A percentile compares a stretch with the other conserved stretches of the same genome.
phyloP scores from a whole-genome alignment of 2,797 vertebrate species.

The Chromis chromis region DNA sequence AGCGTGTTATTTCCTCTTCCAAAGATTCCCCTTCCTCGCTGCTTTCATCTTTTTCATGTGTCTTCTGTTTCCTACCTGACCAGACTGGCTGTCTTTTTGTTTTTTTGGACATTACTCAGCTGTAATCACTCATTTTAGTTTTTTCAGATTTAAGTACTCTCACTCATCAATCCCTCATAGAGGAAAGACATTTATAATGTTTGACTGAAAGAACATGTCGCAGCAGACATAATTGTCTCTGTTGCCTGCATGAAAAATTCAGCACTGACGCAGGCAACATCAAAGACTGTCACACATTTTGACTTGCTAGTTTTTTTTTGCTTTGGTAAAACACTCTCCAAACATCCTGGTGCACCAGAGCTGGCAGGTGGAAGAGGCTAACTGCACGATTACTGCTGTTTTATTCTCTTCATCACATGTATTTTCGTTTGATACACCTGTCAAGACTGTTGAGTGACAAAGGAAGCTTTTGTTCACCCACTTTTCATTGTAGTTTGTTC shows the following conservation, averaged over 20 bases:
- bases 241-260: constrained; percentile 13
- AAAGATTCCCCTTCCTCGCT: constrained; percentile 18
- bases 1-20: constrained; percentile 33
- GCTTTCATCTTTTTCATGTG: constrained; percentile 44
- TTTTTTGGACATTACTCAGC: constrained; percentile 15
- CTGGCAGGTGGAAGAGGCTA: constrained; percentile 5
- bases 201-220: constrained; percentile 9
- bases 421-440: not conserved
- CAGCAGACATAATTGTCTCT: not conserved
- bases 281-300: constrained; percentile 23
- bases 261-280: constrained; percentile 3
- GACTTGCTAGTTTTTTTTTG: not conserved
- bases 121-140: constrained; percentile 27
- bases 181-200: constrained; percentile 6
- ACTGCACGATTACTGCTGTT: constrained; percentile 10
- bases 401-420: not conserved
- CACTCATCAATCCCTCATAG: constrained; percentile 8
- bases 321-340: not conserved
- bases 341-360: constrained; percentile 1
- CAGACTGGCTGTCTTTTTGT: not conserved
- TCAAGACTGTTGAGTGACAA: not conserved
- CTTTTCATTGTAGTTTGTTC: not conserved
- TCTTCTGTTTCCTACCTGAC: constrained; percentile 7
- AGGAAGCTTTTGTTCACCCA: not conserved
- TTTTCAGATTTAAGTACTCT: constrained; percentile 1